Percentiles rank a stretch among this genome's conserved stretches.
Evolutionary conservation across 2,888 invertebrate species (phyloP).

Genomic region (Cremastobaeus sp.): DNA sequence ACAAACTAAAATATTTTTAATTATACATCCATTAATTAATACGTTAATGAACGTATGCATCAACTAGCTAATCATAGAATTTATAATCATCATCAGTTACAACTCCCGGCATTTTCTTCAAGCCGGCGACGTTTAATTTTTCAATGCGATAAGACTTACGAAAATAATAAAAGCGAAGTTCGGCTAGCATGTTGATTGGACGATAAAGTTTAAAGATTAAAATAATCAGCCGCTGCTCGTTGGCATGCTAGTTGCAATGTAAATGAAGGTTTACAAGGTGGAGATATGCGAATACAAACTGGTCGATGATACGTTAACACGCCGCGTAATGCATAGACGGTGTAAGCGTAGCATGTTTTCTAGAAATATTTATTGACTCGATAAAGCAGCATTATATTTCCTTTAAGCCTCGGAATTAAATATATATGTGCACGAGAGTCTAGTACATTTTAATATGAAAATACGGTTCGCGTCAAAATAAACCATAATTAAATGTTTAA

Average conservation of each 20-base stretch:
- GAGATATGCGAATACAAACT: constrained; percentile 64
- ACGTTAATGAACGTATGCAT: too few relatives aligned
- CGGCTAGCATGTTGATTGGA: constrained; percentile 30
- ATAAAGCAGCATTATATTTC: constrained; percentile 52
- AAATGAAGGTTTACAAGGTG: constrained; percentile 64
- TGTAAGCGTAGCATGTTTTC: constrained; percentile 55
- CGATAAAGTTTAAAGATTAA: constrained; percentile 53
- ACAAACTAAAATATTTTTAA: too few relatives aligned
- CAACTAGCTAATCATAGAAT: too few relatives aligned
- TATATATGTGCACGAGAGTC: constrained; percentile 16
- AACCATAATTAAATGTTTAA: constrained; percentile 16
- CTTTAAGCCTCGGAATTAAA: constrained; percentile 42
- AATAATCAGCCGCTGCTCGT: constrained; percentile 55
- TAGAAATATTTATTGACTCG: constrained; percentile 57
- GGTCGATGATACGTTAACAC: constrained; percentile 57
- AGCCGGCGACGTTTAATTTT: constrained; percentile 18
- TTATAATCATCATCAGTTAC: too few relatives aligned
- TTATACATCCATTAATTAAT: too few relatives aligned
- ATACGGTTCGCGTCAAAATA: constrained; percentile 13
- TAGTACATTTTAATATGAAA: constrained; percentile 27
- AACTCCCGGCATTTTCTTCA: too few relatives aligned
- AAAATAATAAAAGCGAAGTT: constrained; percentile 8
- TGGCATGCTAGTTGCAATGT: constrained; percentile 60
- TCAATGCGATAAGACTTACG: neutral
- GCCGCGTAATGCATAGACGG: constrained; percentile 56